A percentile compares a stretch with the other conserved stretches of the same genome.
Conservation (phyloP, 53 echinoderm and acorn worm species). For the Apostichopus leukothele region DNA sequence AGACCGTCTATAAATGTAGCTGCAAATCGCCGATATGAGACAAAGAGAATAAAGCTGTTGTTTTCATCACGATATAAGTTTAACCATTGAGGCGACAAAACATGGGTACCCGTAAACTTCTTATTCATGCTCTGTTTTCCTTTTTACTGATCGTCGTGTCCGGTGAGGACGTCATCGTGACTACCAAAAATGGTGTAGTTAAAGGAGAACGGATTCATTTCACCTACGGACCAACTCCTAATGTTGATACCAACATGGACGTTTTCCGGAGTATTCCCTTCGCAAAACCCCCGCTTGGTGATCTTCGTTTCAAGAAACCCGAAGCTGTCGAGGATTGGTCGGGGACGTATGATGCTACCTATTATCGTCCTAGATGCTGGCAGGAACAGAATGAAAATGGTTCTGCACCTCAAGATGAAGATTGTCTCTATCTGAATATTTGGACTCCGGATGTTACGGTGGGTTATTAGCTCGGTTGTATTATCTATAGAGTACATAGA, state of each 20-base stretch:
- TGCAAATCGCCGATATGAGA: too few relatives aligned
- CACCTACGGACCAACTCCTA: conserved; percentile 34
- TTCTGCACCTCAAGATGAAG: conserved; percentile 58
- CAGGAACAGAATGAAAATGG: conserved; percentile 49
- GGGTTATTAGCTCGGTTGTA: not conserved
- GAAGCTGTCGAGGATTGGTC: conserved; percentile 61
- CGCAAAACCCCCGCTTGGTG: conserved; percentile 64
- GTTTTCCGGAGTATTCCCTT: conserved; percentile 73
- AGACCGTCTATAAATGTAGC: too few relatives aligned
- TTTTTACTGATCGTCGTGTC: not conserved
- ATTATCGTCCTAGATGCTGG: conserved; percentile 63
- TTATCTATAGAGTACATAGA: too few relatives aligned
- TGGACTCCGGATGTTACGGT: conserved; percentile 78
- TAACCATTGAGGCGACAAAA: not conserved
- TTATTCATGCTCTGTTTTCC: not conserved
- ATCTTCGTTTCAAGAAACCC: conserved; percentile 71
- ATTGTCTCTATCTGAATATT: conserved; percentile 84
- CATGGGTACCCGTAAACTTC: not conserved
- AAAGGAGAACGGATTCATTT: conserved; percentile 22
- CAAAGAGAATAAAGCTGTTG: too few relatives aligned
- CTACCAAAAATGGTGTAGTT: not conserved
- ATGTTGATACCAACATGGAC: conserved; percentile 68
- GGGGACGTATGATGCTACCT: conserved; percentile 54
- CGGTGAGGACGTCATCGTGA: conserved; percentile 8
- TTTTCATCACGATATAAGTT: too few relatives aligned